Base-by-base conservation (phyloP, 2,113 vertebrate species). In the Zosterops hypoxanthus region DNA sequence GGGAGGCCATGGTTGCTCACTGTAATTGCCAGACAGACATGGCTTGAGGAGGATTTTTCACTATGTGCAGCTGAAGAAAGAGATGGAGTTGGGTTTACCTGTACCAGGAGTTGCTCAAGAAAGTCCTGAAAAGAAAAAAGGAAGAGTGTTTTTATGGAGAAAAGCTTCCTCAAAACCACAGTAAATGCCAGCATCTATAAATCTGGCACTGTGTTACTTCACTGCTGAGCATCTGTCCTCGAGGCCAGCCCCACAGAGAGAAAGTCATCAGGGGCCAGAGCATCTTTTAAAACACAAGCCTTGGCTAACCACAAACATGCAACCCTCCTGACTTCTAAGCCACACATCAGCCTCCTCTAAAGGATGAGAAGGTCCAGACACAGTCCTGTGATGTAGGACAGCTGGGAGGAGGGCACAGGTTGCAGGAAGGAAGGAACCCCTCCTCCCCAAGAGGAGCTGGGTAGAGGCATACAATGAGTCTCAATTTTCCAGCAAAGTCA, bases 281-380 rank as follows among this genome's bases (percentile, higher is more conserved):
- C 86, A 90, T 92, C 94, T 83, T 93, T 75, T 84, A 47, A 83
- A 91, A 80, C 76, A 84, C 55, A 88, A 95, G 91, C 80, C 56
- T 77, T 52, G 91, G 83, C 83, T 92, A 92, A 95, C 92, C 95
- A 93, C 96, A 95, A 95, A 64, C 64, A 86, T 82, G 88, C 92
- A 94, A 64, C 80, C 72, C 76, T 96, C 65, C 34, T 0, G 2
- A 86, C 34, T 83, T 56, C 39, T 88, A 88, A 92, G 76, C 90
- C 90, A 88, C 92, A 86, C 0, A 0, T 81, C 72, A 78, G 56
- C 80, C 60, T 92, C 44, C 68, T 92, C 64, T 22, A 24, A 63
- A 68, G 44, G 72, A 63, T 86, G 72, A 92, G 80, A 88, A 88
- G 72, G 76, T 75, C 64, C 69, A 88, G 94, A 34, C 64, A n/a